Evolutionary conservation across 2,797 vertebrate genomes (phyloP).

Genomic region (Cyclopterus lumpus): DNA sequence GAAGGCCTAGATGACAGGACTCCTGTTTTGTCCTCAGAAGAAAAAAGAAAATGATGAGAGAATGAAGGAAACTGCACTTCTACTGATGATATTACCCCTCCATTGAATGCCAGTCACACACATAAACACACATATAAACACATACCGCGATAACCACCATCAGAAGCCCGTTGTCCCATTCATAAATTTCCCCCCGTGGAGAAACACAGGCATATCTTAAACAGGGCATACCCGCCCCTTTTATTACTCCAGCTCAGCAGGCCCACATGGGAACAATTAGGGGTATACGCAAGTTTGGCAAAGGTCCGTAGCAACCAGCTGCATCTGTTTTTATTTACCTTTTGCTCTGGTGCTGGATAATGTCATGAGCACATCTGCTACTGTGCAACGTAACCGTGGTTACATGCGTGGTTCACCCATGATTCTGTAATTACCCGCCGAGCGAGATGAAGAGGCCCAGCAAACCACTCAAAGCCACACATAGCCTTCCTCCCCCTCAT

Average conservation of each 20-base stretch:
- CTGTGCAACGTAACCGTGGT: constrained; percentile 87
- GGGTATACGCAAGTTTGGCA: constrained; percentile 79
- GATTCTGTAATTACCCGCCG: constrained; percentile 87
- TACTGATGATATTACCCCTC: constrained; percentile 7
- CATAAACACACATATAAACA: constrained; percentile 64
- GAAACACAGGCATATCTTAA: constrained; percentile 73
- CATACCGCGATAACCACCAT: constrained; percentile 56
- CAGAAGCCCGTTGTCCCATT: constrained; percentile 73
- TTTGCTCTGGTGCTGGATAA: constrained; percentile 80
- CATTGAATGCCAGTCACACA: constrained; percentile 38
- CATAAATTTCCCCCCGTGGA: constrained; percentile 79
- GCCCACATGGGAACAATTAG: constrained; percentile 87
- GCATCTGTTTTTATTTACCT: constrained; percentile 90
- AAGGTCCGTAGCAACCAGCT: constrained; percentile 85
- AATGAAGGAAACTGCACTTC: constrained; percentile 3
- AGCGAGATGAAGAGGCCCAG: constrained; percentile 85
- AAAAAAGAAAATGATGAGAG: not conserved
- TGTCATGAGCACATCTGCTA: constrained; percentile 88
- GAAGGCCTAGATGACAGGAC: constrained; percentile 6
- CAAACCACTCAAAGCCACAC: constrained; percentile 81
- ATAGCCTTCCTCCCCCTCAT: constrained; percentile 61
- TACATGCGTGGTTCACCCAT: constrained; percentile 88
- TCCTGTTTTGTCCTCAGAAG: not conserved
- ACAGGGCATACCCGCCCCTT: constrained; percentile 71
- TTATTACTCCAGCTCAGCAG: constrained; percentile 74